Conservation (phyloP, 2,888 invertebrate genomes). For the Ommatoiulus sabulosus region DNA sequence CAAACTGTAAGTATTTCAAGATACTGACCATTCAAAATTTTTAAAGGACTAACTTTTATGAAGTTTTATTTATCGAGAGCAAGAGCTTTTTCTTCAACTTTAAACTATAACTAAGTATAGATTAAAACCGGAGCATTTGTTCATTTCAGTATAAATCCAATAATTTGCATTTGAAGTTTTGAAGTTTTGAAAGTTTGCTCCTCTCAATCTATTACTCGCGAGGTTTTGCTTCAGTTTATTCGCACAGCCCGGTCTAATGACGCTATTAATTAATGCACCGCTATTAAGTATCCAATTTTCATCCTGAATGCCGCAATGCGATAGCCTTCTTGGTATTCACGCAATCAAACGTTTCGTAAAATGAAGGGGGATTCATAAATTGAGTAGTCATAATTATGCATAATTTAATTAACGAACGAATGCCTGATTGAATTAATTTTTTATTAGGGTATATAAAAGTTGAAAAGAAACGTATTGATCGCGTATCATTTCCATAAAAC, state of each 20-base stretch:
- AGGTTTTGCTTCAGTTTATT: background rate
- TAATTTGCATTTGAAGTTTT: background rate
- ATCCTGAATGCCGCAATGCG: constrained; percentile 6
- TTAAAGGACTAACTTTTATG: too few species aligned
- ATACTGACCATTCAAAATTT: too few species aligned
- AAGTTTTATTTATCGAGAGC: too few species aligned
- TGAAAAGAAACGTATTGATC: constrained; percentile 40
- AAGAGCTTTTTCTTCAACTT: too few species aligned
- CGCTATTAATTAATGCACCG: background rate
- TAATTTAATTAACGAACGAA: constrained; percentile 40
- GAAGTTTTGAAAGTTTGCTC: background rate
- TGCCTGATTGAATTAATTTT: constrained; percentile 42
- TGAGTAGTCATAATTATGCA: constrained; percentile 31
- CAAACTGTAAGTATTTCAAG: too few species aligned
- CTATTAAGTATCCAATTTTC: constrained; percentile 40
- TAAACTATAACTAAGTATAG: background rate
- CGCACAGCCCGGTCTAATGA: background rate
- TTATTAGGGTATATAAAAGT: constrained; percentile 9
- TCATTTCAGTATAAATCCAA: background rate
- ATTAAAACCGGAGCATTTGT: background rate
- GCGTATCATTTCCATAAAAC: constrained; percentile 1
- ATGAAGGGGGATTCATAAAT: constrained; percentile 24
- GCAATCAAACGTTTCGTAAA: constrained; percentile 9
- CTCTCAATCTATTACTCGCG: background rate
- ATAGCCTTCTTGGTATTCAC: constrained; percentile 2